phyloP scores from a whole-genome alignment of 2,113 vertebrate species.

The Phyllostomus hastatus region DNA sequence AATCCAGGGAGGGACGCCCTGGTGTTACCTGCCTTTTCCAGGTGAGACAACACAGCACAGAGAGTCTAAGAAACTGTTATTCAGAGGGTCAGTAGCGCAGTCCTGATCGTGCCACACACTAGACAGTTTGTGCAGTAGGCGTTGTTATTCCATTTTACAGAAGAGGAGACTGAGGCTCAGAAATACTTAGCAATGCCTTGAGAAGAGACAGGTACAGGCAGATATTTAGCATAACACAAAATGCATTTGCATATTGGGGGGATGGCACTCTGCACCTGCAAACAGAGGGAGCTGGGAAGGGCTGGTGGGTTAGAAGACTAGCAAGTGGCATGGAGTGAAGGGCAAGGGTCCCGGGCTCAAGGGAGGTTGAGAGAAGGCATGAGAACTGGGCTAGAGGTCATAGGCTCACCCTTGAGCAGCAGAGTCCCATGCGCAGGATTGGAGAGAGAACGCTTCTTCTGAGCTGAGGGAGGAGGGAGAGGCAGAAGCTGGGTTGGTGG shows the following conservation, averaged over 20 bases:
- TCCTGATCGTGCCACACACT: rapidly evolving
- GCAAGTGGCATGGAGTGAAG: neutral
- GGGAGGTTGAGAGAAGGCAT: rapidly evolving
- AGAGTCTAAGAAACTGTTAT: neutral
- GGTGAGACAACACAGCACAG: neutral
- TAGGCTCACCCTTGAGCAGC: neutral
- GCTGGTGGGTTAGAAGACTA: neutral
- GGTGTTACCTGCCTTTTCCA: too few relatives aligned
- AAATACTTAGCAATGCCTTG: neutral
- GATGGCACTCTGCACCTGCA: neutral
- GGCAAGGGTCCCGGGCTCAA: rapidly evolving
- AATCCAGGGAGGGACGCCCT: neutral
- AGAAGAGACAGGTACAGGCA: neutral
- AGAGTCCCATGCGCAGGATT: neutral
- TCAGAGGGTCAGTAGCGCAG: too few relatives aligned
- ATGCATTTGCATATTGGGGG: neutral
- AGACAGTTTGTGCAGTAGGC: neutral
- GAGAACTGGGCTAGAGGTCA: too few relatives aligned
- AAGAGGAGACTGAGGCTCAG: neutral
- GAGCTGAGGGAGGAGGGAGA: neutral
- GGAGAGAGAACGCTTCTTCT: too few relatives aligned
- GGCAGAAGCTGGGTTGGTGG: too few relatives aligned
- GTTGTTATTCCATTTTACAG: neutral
- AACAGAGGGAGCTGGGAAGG: neutral
- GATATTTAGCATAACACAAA: neutral